Evolutionary conservation across 2,113 vertebrate species (phyloP).

Genomic region (Macroglossus sobrinus): DNA sequence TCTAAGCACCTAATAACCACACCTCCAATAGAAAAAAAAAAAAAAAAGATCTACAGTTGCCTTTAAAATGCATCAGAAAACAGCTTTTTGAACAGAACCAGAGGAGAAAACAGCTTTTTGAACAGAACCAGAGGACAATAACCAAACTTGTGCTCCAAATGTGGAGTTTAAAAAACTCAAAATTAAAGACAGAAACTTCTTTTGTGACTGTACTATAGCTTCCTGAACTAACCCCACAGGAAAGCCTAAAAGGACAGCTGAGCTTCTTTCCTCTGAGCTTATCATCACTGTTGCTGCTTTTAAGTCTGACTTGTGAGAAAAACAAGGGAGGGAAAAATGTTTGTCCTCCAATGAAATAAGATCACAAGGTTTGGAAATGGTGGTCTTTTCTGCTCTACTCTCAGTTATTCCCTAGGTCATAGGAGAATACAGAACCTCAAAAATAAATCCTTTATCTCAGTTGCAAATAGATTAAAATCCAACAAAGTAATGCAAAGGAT

Average conservation of each 20-base stretch:
- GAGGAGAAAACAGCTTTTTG: slow-evolving; percentile 85
- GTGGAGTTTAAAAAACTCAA: slow-evolving; percentile 80
- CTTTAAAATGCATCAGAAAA: slow-evolving; percentile 80
- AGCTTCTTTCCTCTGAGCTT: slow-evolving; percentile 71
- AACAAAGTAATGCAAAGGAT: neutral
- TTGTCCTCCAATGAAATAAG: slow-evolving; percentile 74
- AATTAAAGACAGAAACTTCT: slow-evolving; percentile 88
- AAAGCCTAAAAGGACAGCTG: slow-evolving; percentile 78
- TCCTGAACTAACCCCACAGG: slow-evolving; percentile 67
- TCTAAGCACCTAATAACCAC: slow-evolving; percentile 79
- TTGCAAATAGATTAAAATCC: slow-evolving; percentile 45
- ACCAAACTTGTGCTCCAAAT: slow-evolving; percentile 88
- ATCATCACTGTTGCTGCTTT: slow-evolving; percentile 71
- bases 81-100: slow-evolving; percentile 81
- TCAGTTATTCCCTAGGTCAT: neutral
- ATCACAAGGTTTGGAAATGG: slow-evolving; percentile 65
- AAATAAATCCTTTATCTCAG: neutral
- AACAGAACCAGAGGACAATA: slow-evolving; percentile 88
- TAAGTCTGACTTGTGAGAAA: slow-evolving; percentile 76
- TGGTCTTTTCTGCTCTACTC: slow-evolving; percentile 13
- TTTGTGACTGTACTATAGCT: slow-evolving; percentile 75
- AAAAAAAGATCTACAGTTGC: slow-evolving; percentile 63
- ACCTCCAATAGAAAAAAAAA: slow-evolving; percentile 59
- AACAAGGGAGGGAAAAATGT: slow-evolving; percentile 64
- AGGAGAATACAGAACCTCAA: slow-evolving; percentile 7